Base-by-base conservation (phyloP, 2,888 invertebrate species). In the Noctua fimbriata region DNA sequence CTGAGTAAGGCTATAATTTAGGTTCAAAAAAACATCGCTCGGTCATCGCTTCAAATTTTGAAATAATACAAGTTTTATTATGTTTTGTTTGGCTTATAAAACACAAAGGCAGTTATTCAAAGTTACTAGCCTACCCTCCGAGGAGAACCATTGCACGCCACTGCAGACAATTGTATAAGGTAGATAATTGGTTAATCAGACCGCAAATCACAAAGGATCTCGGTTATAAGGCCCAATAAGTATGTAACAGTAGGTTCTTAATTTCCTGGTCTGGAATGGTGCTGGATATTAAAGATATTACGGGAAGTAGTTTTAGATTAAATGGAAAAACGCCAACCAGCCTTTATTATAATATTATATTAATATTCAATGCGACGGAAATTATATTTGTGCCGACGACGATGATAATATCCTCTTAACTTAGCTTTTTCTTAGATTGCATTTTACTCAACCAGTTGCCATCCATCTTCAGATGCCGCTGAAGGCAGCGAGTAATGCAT, bases 401-500 rank as follows among this genome's bases (percentile, higher is more conserved):
- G 36, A 63, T 18, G 7, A 47, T 69, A 49, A 28, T 47, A 21
- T 10, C 5, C 32, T 28, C 47, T 49, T 0, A 36, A 65, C 65
- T 65, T 65, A 24, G 5, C 10, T 1, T 41, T 41, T 21, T 21
- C 32, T 44, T 28, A 73, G 5, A 32, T 65, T 28, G 36, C 9
- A 36, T 49, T 79, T 36, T 72, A 24, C 24, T 44, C 47, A 73
- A 66, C 49, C 58, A 66, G 49, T 52, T 4, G 24, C 49, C 41
- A 78, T 83, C 58, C 36, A 69, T 73, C 24, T 77, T 55, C 16
- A 18, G 36, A 12, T 72, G 41, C 21, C 18, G 47, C 69, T 76
- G 63, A n/a, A 58, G 41, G 32, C 72, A 76, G 83, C 60, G 18
- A 44, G 83, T 60, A 73, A 73, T 82, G 28, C 58, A 73, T 73